Percentiles rank a stretch among this genome's conserved stretches.
Conservation (phyloP, 2,797 vertebrate species). For the Rhynchotus rufescens region DNA sequence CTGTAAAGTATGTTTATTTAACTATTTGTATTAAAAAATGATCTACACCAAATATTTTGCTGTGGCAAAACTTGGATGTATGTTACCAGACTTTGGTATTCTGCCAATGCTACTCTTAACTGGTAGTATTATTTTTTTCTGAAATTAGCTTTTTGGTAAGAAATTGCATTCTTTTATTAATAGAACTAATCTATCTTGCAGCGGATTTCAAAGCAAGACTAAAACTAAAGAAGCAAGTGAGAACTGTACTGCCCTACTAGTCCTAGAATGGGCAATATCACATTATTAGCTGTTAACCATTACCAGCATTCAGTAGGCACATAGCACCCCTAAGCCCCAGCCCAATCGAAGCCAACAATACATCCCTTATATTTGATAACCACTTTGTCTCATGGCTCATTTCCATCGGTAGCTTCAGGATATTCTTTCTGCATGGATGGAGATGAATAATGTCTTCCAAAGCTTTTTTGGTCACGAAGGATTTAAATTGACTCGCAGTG, state of each 20-base stretch:
- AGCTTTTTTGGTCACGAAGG: not conserved
- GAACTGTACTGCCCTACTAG: not conserved
- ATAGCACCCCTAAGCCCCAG: not conserved
- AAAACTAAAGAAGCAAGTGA: not conserved
- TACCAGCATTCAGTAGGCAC: not conserved
- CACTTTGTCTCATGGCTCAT: not conserved
- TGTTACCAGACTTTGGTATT: not conserved
- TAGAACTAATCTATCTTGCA: not conserved
- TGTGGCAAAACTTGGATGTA: not conserved
- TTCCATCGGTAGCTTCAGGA: not conserved
- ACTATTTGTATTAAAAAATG: not conserved
- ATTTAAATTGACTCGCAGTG: not conserved
- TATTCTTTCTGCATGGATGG: not conserved
- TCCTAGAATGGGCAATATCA: not conserved
- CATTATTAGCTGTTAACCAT: not conserved
- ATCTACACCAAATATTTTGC: not conserved
- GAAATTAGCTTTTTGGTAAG: not conserved
- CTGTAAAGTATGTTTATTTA: not conserved
- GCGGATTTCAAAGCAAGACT: not conserved
- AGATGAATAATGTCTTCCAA: not conserved
- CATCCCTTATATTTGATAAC: not conserved
- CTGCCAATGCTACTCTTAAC: not conserved
- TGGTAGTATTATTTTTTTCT: not conserved
- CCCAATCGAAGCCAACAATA: not conserved
- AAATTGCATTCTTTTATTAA: not conserved